phyloP scores from a whole-genome alignment of 2,888 invertebrate species.

The Pherbina coryleti region DNA sequence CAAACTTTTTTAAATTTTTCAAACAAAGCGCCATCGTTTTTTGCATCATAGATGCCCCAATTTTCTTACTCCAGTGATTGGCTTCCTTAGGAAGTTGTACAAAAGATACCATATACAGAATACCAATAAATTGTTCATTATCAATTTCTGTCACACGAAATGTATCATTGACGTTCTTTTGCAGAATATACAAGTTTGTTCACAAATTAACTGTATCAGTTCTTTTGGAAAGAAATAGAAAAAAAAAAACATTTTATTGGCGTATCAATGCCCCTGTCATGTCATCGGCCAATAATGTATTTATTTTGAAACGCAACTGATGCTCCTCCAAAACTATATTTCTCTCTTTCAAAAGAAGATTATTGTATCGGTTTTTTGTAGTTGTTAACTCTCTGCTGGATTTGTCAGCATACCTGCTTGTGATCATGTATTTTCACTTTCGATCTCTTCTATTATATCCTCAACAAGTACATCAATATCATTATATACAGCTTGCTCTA shows the following conservation, averaged over 20 bases:
- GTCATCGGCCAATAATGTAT: too few relatives aligned
- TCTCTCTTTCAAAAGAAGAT: too few relatives aligned
- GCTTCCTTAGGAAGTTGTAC: background rate
- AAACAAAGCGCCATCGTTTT: background rate
- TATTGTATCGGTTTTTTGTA: background rate
- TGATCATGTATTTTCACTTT: too few relatives aligned
- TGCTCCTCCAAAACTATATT: too few relatives aligned
- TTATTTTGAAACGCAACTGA: too few relatives aligned
- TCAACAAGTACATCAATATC: too few relatives aligned
- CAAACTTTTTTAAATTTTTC: too few relatives aligned
- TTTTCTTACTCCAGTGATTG: conserved; percentile 8
- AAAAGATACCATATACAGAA: background rate
- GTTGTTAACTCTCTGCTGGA: background rate
- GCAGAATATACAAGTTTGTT: background rate
- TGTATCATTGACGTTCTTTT: too few relatives aligned
- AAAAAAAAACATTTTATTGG: too few relatives aligned
- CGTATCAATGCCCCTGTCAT: background rate
- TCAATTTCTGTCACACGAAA: too few relatives aligned
- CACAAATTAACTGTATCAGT: background rate
- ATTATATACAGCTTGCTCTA: too few relatives aligned
- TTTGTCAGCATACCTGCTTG: background rate
- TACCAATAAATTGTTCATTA: background rate
- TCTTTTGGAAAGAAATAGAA: conserved; percentile 10
- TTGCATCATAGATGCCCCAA: background rate
- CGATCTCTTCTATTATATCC: too few relatives aligned